Conservation (phyloP, 2,888 invertebrate genomes). For the Ectobius pallidus region DNA sequence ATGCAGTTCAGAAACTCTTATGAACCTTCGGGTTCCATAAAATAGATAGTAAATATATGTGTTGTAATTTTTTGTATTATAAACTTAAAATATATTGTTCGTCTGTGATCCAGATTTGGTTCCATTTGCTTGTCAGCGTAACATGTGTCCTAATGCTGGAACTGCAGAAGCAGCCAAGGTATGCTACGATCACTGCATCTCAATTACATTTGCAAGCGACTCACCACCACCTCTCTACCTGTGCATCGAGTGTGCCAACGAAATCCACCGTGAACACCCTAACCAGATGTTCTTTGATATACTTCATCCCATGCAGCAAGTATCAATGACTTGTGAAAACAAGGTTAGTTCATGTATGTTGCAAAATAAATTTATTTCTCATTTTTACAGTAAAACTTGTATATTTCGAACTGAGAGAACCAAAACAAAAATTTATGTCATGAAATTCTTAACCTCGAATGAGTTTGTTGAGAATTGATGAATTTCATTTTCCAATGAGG, state of each 20-base stretch:
- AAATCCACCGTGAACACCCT: conserved; percentile 86
- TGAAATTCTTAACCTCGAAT: too few species aligned
- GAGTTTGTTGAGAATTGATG: too few species aligned
- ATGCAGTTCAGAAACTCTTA: too few species aligned
- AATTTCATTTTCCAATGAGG: too few species aligned
- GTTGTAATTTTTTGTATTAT: too few species aligned
- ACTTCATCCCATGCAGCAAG: conserved; percentile 91
- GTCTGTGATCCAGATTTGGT: conserved; percentile 76
- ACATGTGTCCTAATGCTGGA: conserved; percentile 88
- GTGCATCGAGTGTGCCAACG: conserved; percentile 95
- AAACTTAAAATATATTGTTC: too few species aligned
- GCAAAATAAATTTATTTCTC: too few species aligned
- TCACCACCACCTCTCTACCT: conserved; percentile 93
- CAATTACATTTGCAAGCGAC: conserved; percentile 84
- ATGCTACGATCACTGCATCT: conserved; percentile 91
- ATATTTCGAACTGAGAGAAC: too few species aligned
- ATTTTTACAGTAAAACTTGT: too few species aligned
- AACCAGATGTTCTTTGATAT: conserved; percentile 86
- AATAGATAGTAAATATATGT: too few species aligned
- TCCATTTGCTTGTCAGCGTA: conserved; percentile 87
- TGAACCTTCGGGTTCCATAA: too few species aligned
- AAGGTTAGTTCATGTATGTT: conserved; percentile 70
- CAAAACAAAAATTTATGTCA: too few species aligned
- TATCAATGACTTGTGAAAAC: conserved; percentile 94
- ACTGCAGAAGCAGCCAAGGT: conserved; percentile 90